A percentile compares a stretch with the other conserved stretches of the same genome.
phyloP scores from a whole-genome alignment of 2,113 vertebrate species.

The Rhea pennata region DNA sequence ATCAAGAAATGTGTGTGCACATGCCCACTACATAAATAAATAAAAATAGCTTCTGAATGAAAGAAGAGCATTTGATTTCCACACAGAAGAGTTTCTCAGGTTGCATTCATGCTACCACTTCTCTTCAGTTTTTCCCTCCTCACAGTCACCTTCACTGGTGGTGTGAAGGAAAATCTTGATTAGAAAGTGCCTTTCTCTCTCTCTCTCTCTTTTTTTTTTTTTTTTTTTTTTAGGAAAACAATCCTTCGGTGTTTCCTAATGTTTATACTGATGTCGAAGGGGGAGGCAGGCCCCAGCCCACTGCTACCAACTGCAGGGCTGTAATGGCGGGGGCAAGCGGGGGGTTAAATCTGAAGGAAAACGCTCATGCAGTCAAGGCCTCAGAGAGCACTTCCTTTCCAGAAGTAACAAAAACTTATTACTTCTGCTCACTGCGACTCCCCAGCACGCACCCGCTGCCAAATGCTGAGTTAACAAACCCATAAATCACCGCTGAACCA shows the following conservation, averaged over 20 bases:
- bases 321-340: not conserved
- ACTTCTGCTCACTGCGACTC: slow-evolving; percentile 12
- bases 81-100: not conserved
- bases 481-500: slow-evolving; percentile 16
- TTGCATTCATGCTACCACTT: not conserved
- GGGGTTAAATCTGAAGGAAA: not conserved
- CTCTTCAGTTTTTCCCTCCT: not conserved
- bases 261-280: too few species aligned
- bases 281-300: not conserved
- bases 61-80: not conserved
- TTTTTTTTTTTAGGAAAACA: not conserved
- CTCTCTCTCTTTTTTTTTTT: not conserved
- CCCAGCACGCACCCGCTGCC: slow-evolving; percentile 23
- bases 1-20: not conserved
- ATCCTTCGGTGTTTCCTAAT: not conserved
- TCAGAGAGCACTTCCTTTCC: not conserved
- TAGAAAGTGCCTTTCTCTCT: not conserved
- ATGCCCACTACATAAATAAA: fast-evolving
- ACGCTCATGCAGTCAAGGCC: not conserved
- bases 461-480: slow-evolving; percentile 50
- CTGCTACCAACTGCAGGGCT: not conserved
- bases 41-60: not conserved
- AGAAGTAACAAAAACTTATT: slow-evolving; percentile 27
- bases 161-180: not conserved
- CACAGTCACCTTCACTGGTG: not conserved